Conservation (phyloP, 2,113 vertebrate species). For the Tychaedon coryphoeus region DNA sequence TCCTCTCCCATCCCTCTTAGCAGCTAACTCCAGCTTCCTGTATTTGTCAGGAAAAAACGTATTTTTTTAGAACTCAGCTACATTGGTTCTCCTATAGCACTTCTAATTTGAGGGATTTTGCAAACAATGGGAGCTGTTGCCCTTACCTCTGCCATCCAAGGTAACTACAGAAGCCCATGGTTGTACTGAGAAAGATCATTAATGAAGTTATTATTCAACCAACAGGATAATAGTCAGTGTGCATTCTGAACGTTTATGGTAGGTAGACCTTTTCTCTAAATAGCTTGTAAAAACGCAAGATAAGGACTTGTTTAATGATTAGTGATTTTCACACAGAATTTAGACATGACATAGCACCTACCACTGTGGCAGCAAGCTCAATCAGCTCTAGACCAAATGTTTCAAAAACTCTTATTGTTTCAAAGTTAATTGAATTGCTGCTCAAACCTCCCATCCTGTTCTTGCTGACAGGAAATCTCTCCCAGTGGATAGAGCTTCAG, state of each 20-base stretch:
- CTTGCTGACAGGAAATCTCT: background rate
- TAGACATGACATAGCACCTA: background rate
- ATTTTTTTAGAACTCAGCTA: background rate
- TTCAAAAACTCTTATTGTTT: conserved; percentile 7
- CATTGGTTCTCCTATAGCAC: background rate
- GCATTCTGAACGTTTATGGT: background rate
- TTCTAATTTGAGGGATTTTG: background rate
- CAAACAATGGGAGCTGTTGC: background rate
- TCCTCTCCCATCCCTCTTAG: background rate
- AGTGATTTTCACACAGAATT: background rate
- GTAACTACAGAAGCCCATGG: background rate
- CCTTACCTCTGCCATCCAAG: background rate
- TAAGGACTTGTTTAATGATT: background rate
- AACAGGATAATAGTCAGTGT: background rate
- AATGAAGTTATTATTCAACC: background rate
- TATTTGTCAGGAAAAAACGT: background rate
- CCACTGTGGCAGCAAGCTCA: background rate
- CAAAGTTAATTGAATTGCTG: background rate
- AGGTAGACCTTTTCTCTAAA: background rate
- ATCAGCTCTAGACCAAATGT: background rate
- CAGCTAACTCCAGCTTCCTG: background rate
- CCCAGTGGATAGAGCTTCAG: background rate
- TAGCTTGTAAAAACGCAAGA: background rate
- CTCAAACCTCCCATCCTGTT: background rate
- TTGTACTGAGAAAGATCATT: background rate